These are phyloP conservation scores for Limnothrissa miodon DNA, from an alignment of 2,113 vertebrate genomes.

Conservation along the genomic window DNA sequence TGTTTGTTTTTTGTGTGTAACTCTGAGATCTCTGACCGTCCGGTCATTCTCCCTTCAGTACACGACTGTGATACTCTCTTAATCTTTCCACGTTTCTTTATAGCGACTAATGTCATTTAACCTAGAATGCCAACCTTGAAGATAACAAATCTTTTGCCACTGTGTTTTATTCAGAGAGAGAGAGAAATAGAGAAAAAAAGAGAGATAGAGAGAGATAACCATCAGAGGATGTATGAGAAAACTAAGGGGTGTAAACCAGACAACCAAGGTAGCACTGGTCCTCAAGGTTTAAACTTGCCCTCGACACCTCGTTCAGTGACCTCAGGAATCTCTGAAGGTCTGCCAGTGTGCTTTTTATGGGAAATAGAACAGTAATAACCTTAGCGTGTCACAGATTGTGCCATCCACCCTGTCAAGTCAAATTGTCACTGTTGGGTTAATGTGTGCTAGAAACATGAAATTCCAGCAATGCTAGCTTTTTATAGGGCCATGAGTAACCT, in stretches of 20 bases:
- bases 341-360: background rate
- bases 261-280: background rate
- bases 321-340: background rate
- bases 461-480: background rate
- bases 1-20: background rate
- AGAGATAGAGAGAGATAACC: background rate
- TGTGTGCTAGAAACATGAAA: background rate
- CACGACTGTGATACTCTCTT: background rate
- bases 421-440: background rate
- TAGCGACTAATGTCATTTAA: background rate
- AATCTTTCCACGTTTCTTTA: background rate
- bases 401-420: background rate
- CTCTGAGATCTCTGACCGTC: background rate
- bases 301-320: conserved; percentile 16
- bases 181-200: too few relatives aligned
- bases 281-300: background rate
- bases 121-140: background rate
- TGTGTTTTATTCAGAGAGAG: background rate
- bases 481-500: background rate
- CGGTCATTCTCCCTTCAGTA: background rate
- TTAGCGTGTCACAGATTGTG: background rate
- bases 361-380: background rate
- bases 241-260: background rate
- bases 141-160: background rate
- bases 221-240: background rate